Evolutionary conservation across 2,113 vertebrate genomes (phyloP), one percentile per base, ranked within the genome.

Genomic region (Heliornis fulica): DNA sequence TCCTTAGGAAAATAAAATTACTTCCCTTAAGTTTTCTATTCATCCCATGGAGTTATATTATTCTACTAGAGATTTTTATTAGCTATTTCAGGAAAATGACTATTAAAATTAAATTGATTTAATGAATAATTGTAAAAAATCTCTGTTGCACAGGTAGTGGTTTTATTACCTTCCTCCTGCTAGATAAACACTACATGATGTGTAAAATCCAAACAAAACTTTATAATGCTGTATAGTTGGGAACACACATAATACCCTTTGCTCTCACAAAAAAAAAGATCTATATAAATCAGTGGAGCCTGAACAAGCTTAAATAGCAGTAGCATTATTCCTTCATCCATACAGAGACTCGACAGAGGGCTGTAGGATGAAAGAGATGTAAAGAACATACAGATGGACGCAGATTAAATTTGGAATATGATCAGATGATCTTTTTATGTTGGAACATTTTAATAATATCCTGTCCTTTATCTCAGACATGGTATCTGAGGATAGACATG

Each of bases 351-450:
- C 32, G 64, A 19, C 25, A 60, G 60, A 94, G 36, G 40, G 2
- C 64, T 86, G 54, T 28, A 50, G 76, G 46, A 87, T 83, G 68
- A 92, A 50, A 89, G 68, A 77, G 41, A 76, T 43, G 46, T 63
- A 60, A 90, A 92, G 53, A 82, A 64, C 41, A 50, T 38, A 69
- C 34, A 89, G 76, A 91, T 82, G 63, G 60, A 81, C 87, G 56
- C 46, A 94, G 83, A 93, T 84, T 89, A 84, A 89, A 74, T 94
- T 81, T 91, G 60, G 60, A 91, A 71, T 46, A 10, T 21, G 83
- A 93, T 80, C 34, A 54, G 63, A 48, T 3, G 4, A 61, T 87
- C 51, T 76, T 89, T n/a, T 94, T 54, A 31, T 78, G 59, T 86
- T 74, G 34, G 77, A 95, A 83, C 41, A 45, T 50, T 81, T 87